These are phyloP conservation scores for Ditylenchus dipsaci DNA, from an alignment of 1,140 invertebrate genomes.

Conservation along the genomic window DNA sequence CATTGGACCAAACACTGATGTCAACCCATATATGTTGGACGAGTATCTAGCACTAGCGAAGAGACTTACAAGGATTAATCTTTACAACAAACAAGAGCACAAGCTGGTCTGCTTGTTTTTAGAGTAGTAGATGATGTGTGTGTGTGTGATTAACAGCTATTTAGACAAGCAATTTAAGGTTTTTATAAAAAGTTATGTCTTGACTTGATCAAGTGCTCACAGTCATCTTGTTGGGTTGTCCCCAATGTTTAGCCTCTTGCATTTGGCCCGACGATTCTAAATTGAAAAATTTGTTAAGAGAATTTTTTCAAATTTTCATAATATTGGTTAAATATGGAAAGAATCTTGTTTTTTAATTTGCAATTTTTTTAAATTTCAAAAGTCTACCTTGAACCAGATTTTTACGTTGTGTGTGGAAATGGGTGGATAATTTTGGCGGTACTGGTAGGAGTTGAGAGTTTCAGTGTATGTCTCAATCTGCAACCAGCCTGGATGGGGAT, in stretches of 20 bases:
- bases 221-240: constrained; percentile 1
- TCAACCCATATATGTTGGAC: too few species aligned
- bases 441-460: constrained; percentile 42
- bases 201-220: neutral
- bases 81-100: too few species aligned
- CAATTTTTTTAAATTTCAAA: neutral
- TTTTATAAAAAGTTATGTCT: neutral
- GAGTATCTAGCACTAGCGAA: too few species aligned
- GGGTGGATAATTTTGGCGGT: constrained; percentile 55
- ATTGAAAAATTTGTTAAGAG: neutral
- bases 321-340: neutral
- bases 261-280: constrained; percentile 51
- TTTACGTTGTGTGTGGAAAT: constrained; percentile 56
- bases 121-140: too few species aligned
- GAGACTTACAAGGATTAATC: too few species aligned
- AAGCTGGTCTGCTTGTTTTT: too few species aligned
- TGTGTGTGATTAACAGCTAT: too few species aligned
- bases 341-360: too few species aligned
- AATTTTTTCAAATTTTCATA: too few species aligned
- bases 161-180: too few species aligned
- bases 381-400: constrained; percentile 53
- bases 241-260: constrained; percentile 36
- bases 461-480: constrained; percentile 57
- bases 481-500: constrained; percentile 56
- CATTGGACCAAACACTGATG: too few species aligned